Percentiles rank a stretch among this genome's conserved stretches.
Conservation (phyloP, 2,888 invertebrate species). For the Heliconius erato region DNA sequence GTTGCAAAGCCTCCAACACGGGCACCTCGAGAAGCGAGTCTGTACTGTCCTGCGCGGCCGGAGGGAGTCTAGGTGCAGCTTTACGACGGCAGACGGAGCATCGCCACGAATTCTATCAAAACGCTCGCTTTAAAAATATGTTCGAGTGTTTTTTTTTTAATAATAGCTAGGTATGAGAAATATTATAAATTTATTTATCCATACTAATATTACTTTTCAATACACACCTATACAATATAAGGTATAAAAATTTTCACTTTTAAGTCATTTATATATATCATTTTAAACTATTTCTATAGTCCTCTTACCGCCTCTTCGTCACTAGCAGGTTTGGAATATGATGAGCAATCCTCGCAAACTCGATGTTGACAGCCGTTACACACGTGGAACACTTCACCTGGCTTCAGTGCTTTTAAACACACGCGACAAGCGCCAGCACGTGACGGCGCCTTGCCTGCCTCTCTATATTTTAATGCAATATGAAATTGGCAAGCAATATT, state of each 20-base stretch:
- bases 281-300: no score
- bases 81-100: slow-evolving; percentile 96
- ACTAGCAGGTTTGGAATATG: slow-evolving; percentile 94
- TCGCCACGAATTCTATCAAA: slow-evolving; percentile 90
- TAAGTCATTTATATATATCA: no score
- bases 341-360: slow-evolving; percentile 97
- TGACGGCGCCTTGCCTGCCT: slow-evolving; percentile 90
- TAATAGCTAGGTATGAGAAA: not conserved
- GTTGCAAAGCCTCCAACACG: slow-evolving; percentile 90
- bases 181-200: not conserved
- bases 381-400: slow-evolving; percentile 94
- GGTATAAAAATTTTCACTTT: no score
- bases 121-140: not conserved
- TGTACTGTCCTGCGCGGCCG: slow-evolving; percentile 92
- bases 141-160: not conserved
- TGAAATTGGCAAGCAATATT: not conserved
- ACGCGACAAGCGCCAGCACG: slow-evolving; percentile 92
- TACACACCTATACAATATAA: no score
- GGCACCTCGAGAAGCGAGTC: slow-evolving; percentile 93
- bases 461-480: slow-evolving; percentile 65
- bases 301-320: slow-evolving; percentile 91
- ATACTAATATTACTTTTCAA: no score
- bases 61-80: slow-evolving; percentile 90
- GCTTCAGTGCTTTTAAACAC: slow-evolving; percentile 95
- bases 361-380: slow-evolving; percentile 96